Base-by-base conservation (phyloP, 2,113 vertebrate genomes). In the Coracopsis vasa region DNA sequence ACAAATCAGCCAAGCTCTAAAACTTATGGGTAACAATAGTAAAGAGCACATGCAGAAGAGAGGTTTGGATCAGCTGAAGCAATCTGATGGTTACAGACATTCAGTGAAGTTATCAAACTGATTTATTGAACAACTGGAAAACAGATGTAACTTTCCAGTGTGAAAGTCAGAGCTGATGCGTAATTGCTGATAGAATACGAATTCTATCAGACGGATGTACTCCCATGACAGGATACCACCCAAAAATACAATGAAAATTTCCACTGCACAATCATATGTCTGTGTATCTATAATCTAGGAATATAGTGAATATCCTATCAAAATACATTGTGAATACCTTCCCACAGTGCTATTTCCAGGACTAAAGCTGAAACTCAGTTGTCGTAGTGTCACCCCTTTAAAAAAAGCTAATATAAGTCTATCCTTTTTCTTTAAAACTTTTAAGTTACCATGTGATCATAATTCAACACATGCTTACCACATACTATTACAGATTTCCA, bases 201-300 rank as follows among this genome's bases (percentile, higher is more conserved):
- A 53, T 47, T 41, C 50, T 21, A 11, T 39, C 47, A 48, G 48
- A 69, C 0, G 8, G 70, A 31, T 70, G 33, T 73, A 73, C 15
- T 37, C 70, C 19, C 11, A 39, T 7, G 21, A 70, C 16, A 81
- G 21, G 12, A 31, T 14, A 56, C 8, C 61, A 90, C 19, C 4
- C 64, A 82, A 54, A 90, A 6, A 9, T 28, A 58, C 8, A 58
- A 41, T 4, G 42, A 62, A 69, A 44, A 28, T 51, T 67, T 79
- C 31, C 45, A 82, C 27, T 37, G 10, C 3, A 3, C 16, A 14
- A 1, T 0, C 2, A 1, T 11, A 17, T 8, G 21, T 33, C 33
- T 10, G 11, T 28, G 4, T 33, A 41, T 42, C 39, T 82, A 47
- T 28, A 33, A 75, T 25, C 23, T 45, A 44, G 51, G n/a, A 71